phyloP scores from a whole-genome alignment of 2,888 invertebrate species.

The Caenorhabditis virilis region DNA sequence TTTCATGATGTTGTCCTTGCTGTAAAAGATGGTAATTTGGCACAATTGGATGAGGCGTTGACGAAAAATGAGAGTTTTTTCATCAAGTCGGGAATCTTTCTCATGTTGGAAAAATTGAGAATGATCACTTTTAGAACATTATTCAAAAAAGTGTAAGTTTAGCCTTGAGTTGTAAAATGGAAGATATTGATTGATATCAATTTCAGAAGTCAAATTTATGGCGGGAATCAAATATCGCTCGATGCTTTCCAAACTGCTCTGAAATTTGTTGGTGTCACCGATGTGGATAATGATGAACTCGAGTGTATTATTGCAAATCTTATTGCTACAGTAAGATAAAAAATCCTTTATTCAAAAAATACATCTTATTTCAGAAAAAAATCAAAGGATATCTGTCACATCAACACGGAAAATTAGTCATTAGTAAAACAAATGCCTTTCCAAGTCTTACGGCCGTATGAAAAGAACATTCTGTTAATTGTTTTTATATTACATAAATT shows the following conservation, averaged over 20 bases:
- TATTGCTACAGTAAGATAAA: slow-evolving; percentile 78
- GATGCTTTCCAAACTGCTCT: slow-evolving; percentile 83
- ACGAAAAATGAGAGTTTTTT: slow-evolving; percentile 87
- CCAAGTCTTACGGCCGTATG: slow-evolving; percentile 73
- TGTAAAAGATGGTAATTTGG: slow-evolving; percentile 80
- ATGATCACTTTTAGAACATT: slow-evolving; percentile 92
- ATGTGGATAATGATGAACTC: slow-evolving; percentile 90
- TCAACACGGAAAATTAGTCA: slow-evolving; percentile 93
- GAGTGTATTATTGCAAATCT: slow-evolving; percentile 95
- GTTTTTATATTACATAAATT: not conserved
- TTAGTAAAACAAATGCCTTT: slow-evolving; percentile 91
- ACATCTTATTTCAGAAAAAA: slow-evolving; percentile 75
- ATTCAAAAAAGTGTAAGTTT: slow-evolving; percentile 82
- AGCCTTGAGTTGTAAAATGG: not conserved
- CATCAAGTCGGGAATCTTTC: slow-evolving; percentile 92
- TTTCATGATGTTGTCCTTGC: slow-evolving; percentile 77
- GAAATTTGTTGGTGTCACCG: slow-evolving; percentile 79
- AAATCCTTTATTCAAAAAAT: not conserved
- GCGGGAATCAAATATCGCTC: slow-evolving; percentile 84
- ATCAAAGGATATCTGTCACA: slow-evolving; percentile 98
- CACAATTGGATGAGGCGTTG: slow-evolving; percentile 55
- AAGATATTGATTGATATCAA: not conserved
- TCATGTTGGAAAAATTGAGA: slow-evolving; percentile 93
- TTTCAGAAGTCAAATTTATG: slow-evolving; percentile 70
- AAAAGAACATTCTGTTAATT: slow-evolving; percentile 9